These are phyloP conservation scores for Steinernema feltiae DNA, from an alignment of 1,140 invertebrate species.

Conservation along the genomic window DNA sequence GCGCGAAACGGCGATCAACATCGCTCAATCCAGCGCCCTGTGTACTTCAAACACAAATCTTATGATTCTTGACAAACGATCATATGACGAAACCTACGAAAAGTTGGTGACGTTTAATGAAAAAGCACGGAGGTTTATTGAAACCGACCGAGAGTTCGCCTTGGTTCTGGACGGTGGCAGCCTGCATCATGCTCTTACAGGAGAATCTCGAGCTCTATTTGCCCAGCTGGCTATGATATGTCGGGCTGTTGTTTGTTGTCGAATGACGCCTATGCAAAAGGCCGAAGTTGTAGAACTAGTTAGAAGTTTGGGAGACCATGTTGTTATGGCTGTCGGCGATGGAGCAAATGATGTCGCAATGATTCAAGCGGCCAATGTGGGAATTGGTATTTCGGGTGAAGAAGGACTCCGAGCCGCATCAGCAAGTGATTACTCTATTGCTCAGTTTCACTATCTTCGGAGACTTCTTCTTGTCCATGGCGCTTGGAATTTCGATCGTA, in stretches of 20 bases:
- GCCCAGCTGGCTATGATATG: conserved; percentile 84
- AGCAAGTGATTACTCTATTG: conserved; percentile 73
- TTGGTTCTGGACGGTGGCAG: conserved; percentile 60
- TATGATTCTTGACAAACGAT: conserved; percentile 81
- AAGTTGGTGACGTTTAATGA: neutral
- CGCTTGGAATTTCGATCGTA: conserved; percentile 92
- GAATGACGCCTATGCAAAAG: conserved; percentile 96
- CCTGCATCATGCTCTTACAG: conserved; percentile 84
- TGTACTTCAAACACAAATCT: conserved; percentile 77
- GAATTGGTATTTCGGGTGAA: conserved; percentile 94
- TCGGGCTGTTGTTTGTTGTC: conserved; percentile 93
- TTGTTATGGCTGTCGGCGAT: conserved; percentile 94
- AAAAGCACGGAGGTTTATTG: neutral
- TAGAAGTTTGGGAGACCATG: conserved; percentile 74
- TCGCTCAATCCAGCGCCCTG: conserved; percentile 69
- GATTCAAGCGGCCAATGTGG: conserved; percentile 78
- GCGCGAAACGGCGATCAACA: conserved; percentile 81
- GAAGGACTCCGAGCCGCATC: conserved; percentile 96
- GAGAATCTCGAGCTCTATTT: conserved; percentile 85
- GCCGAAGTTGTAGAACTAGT: conserved; percentile 87
- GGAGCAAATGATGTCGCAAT: conserved; percentile 99
- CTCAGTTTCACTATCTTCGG: conserved; percentile 70
- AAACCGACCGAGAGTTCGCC: neutral
- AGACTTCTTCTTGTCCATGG: conserved; percentile 87
- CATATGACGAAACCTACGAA: conserved; percentile 66